Percentiles rank a stretch among this genome's conserved stretches.
phyloP scores from a whole-genome alignment of 2,888 invertebrate species.

The Cosmia pyralina region DNA sequence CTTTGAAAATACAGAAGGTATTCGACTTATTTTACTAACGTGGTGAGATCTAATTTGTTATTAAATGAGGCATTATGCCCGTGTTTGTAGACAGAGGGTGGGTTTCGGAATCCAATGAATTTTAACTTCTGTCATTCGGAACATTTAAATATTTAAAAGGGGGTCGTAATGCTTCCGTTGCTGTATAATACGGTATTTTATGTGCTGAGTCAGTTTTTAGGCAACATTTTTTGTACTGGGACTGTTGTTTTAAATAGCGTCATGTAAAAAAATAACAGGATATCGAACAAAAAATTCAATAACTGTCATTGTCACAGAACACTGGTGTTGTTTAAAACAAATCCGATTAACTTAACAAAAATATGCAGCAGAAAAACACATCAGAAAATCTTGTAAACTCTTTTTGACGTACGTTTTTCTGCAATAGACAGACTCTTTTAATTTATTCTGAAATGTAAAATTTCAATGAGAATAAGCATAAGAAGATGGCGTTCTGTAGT shows the following conservation, averaged over 20 bases:
- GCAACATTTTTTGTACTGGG: constrained; percentile 43
- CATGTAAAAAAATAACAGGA: constrained; percentile 62
- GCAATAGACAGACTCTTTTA: not conserved
- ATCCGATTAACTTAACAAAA: constrained; percentile 36
- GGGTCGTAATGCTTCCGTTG: constrained; percentile 77
- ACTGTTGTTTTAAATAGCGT: constrained; percentile 49
- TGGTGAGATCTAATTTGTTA: constrained; percentile 87
- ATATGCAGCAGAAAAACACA: not conserved
- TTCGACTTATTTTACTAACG: constrained; percentile 75
- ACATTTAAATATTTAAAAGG: constrained; percentile 83
- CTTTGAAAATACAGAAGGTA: constrained; percentile 60
- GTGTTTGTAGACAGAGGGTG: constrained; percentile 80
- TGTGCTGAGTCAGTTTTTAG: constrained; percentile 52
- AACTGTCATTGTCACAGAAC: constrained; percentile 17
- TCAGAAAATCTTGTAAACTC: not conserved
- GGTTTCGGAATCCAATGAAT: constrained; percentile 85
- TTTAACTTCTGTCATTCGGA: constrained; percentile 81
- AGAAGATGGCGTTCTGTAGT: not conserved
- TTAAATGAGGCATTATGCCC: constrained; percentile 87
- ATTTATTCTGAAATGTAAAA: not conserved
- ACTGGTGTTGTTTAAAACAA: constrained; percentile 42
- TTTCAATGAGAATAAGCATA: not conserved
- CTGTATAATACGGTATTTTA: constrained; percentile 63
- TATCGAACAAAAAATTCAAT: constrained; percentile 47
- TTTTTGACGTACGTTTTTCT: not conserved